A percentile compares a stretch with the other conserved stretches of the same genome.
phyloP scores from a whole-genome alignment of 2,113 vertebrate species.

The Thunnus maccoyii region DNA sequence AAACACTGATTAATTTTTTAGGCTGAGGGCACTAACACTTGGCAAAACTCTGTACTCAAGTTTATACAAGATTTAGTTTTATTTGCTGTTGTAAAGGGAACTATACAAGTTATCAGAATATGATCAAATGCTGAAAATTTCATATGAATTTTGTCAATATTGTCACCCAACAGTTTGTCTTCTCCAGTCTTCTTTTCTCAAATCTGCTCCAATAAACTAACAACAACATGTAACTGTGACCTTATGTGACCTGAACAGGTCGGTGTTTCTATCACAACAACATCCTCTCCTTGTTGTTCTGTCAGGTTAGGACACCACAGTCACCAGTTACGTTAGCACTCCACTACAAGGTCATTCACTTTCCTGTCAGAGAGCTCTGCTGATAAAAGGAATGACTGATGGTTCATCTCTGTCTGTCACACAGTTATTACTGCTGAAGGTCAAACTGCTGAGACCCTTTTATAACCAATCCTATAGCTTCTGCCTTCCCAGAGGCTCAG shows the following conservation, averaged over 20 bases:
- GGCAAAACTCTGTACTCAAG: not conserved
- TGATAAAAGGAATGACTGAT: conserved; percentile 37
- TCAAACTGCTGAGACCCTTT: not conserved
- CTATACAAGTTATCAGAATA: too few species aligned
- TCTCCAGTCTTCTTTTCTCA: not conserved
- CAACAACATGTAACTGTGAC: not conserved
- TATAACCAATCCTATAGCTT: not conserved
- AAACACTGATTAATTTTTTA: not conserved
- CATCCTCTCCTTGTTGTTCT: conserved; percentile 38
- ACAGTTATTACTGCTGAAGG: not conserved
- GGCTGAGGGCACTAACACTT: not conserved
- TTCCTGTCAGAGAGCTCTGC: conserved; percentile 34
- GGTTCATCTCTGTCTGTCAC: not conserved
- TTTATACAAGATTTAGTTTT: not conserved
- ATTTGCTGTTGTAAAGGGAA: too few species aligned
- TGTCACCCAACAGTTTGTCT: not conserved
- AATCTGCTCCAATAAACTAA: not conserved
- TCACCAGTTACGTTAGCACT: not conserved
- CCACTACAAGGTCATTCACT: conserved; percentile 28
- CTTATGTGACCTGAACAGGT: not conserved
- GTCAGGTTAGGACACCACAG: conserved; percentile 3
- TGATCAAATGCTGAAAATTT: too few species aligned
- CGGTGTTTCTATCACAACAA: conserved; percentile 32
- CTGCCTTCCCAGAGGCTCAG: not conserved
- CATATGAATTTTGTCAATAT: too few species aligned